Evolutionary conservation across 1,140 invertebrate species (phyloP).

Genomic region (Radopholus similis): DNA sequence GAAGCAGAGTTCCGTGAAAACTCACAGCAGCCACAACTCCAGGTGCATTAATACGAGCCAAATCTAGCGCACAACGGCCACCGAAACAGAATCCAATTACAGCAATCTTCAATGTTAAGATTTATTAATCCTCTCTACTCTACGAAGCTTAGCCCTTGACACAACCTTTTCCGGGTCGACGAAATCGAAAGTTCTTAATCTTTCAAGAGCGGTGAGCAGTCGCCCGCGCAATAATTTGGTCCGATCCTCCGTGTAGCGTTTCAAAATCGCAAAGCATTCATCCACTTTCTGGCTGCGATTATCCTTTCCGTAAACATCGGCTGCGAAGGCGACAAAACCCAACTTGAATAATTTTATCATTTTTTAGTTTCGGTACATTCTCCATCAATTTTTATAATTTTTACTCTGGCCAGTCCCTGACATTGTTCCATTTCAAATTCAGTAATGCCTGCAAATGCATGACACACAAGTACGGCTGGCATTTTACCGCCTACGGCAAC

Average conservation of each 20-base stretch:
- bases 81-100: slow-evolving; percentile 56
- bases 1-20: slow-evolving; percentile 44
- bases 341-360: slow-evolving; percentile 45
- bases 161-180: slow-evolving; percentile 39
- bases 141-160: slow-evolving; percentile 1
- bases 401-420: not conserved
- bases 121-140: too few species aligned
- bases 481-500: not conserved
- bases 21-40: slow-evolving; percentile 47
- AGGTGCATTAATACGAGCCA: slow-evolving; percentile 44
- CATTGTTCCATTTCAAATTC: slow-evolving; percentile 11
- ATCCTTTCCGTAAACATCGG: slow-evolving; percentile 49
- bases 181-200: slow-evolving; percentile 28
- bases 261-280: slow-evolving; percentile 36
- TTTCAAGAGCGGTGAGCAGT: slow-evolving; percentile 36
- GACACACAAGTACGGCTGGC: slow-evolving; percentile 7
- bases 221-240: slow-evolving; percentile 23
- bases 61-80: slow-evolving; percentile 49
- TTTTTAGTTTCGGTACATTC: too few species aligned
- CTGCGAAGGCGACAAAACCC: slow-evolving; percentile 47
- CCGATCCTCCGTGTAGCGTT: slow-evolving; percentile 34
- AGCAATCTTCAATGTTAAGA: slow-evolving; percentile 31
- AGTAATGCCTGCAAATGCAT: slow-evolving; percentile 5
- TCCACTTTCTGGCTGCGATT: slow-evolving; percentile 23
- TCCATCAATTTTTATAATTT: not conserved